Conservation (phyloP, 2,113 vertebrate species). For the Tricholaema leucomelas region DNA sequence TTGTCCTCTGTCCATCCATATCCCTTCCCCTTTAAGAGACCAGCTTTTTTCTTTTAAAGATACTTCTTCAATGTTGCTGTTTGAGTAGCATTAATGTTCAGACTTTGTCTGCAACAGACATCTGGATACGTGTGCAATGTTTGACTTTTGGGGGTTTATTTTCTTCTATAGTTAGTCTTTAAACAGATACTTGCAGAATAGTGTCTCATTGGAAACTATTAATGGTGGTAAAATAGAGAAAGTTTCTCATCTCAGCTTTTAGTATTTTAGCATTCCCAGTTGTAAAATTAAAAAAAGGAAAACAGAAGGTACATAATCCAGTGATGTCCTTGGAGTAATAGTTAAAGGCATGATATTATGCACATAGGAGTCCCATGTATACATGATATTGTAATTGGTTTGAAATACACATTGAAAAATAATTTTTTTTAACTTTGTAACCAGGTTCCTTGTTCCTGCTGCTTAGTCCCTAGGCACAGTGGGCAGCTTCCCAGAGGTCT, state of each 20-base stretch:
- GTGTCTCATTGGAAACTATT: constrained; percentile 49
- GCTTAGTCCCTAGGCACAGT: constrained; percentile 44
- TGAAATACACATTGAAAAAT: constrained; percentile 49
- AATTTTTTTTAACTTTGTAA: neutral
- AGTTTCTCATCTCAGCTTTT: constrained; percentile 66
- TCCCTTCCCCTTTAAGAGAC: neutral
- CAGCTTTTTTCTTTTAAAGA: neutral
- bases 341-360: constrained; percentile 63
- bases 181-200: constrained; percentile 25
- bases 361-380: constrained; percentile 35
- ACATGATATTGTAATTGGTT: constrained; percentile 42
- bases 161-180: neutral
- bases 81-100: neutral
- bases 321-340: constrained; percentile 61
- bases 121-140: neutral
- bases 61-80: neutral
- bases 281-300: constrained; percentile 68
- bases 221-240: constrained; percentile 41
- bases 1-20: neutral
- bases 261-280: constrained; percentile 67
- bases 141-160: neutral
- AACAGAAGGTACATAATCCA: constrained; percentile 69
- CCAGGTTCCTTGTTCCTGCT: constrained; percentile 33
- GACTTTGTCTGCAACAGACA: neutral
- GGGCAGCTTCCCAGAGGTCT: constrained; percentile 51